Evolutionary conservation across 1,140 invertebrate species (phyloP), one percentile per base, ranked within the genome.

Genomic region (Dolichoris vasculosae): DNA sequence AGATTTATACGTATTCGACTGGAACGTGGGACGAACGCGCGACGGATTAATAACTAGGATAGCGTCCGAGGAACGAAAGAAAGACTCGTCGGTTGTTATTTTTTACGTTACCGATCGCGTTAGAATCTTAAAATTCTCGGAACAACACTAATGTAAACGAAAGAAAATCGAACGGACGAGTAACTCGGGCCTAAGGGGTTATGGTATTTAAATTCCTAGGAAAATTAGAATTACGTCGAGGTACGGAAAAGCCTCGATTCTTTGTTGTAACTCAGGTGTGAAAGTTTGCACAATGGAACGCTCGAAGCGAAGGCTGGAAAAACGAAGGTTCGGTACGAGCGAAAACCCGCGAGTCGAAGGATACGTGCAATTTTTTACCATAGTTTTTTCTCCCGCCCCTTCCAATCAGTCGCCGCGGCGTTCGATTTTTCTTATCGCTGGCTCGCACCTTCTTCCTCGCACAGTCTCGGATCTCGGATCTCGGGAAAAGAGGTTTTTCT

Each of bases 11-110:
- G 20, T 15, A 51, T 17, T 51, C 20, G 7, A 51, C 15, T 51
- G 48, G 11, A 15, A 51, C 11, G 20, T 51, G 2, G 20, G 1
- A 2, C 48, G 55, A 59, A 59, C 26, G 23, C 2, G 26, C 23
- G 9, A 59, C n/a, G 55, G 4, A 26, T 20, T 26, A 26, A 4
- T 20, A 55, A 59, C 26, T 59, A 26, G n/a, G 26, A 59, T 59
- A 59, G 2, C 55, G 23, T 59, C 7, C 23, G 26, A 59, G 3
- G 17, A 9, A 9, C 2, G 55, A 59, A 4, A 35, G 32, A 63
- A 43, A 80, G 40, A 20, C 59, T 80, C 30, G 15, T 69, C n/a
- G n/a, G n/a, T n/a, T n/a, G n/a, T 69, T 67, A 80, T 46, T 80
- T 79, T 80, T 80, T 43, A 80, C 15, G n/a, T 17, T 20, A 40